phyloP scores from a whole-genome alignment of 2,113 vertebrate species.

The Pelmatolapia mariae region DNA sequence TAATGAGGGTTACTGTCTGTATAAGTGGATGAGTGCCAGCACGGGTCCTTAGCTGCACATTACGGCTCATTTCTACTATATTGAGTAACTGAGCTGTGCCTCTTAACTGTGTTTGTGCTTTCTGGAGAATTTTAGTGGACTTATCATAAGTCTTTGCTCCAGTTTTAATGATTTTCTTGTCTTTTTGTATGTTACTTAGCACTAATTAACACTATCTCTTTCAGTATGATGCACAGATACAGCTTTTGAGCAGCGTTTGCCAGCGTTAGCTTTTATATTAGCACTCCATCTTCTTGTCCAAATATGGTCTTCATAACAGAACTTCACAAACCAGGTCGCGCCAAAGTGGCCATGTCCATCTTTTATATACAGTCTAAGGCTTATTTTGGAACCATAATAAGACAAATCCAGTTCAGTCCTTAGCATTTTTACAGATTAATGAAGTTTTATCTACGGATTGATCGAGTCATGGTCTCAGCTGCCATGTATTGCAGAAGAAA shows the following conservation, averaged over 20 bases:
- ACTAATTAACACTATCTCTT: neutral
- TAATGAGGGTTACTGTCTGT: neutral
- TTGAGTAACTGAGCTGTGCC: neutral
- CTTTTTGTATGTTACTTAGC: neutral
- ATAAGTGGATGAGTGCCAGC: neutral
- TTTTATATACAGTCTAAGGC: neutral
- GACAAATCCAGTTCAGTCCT: neutral
- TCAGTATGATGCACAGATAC: neutral
- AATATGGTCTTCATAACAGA: neutral
- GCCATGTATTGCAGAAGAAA: neutral
- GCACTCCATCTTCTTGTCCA: neutral
- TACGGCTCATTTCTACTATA: neutral
- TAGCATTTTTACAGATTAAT: neutral
- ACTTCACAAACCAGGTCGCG: neutral
- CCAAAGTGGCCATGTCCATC: neutral
- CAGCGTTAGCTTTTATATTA: neutral
- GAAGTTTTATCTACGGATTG: neutral
- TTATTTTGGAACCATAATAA: neutral
- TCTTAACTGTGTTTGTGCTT: neutral
- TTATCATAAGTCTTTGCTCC: neutral
- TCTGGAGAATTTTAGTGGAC: neutral
- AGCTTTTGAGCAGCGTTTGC: neutral
- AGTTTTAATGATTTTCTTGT: neutral
- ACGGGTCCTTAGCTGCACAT: neutral
- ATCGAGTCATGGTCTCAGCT: fast-evolving